These are phyloP conservation scores for Escarpia spicata DNA, from an alignment of 2,888 invertebrate genomes.

Conservation along the genomic window DNA sequence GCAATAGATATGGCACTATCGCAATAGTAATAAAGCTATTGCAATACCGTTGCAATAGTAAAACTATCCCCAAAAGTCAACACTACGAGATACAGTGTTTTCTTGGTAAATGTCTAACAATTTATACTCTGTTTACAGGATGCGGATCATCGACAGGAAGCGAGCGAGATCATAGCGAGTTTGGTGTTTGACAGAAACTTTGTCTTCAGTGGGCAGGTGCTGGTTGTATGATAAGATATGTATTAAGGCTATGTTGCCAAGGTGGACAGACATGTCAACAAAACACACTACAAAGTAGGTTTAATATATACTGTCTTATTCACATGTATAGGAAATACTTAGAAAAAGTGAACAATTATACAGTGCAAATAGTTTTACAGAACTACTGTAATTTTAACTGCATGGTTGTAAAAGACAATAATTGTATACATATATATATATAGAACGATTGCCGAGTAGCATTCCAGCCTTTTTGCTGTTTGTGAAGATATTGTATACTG, in stretches of 20 bases:
- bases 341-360: background rate
- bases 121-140: background rate
- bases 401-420: background rate
- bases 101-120: background rate
- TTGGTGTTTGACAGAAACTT: conserved; percentile 5
- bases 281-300: background rate
- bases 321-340: background rate
- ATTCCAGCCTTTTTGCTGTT: background rate
- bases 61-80: too few species aligned
- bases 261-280: background rate
- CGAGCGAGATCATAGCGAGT: background rate
- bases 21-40: background rate
- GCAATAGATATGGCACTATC: too few species aligned
- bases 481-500: background rate
- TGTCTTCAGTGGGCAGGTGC: background rate
- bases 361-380: background rate
- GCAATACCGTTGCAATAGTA: background rate
- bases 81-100: background rate
- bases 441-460: background rate
- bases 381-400: background rate
- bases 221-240: background rate
- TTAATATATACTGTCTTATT: background rate
- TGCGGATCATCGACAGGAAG: background rate
- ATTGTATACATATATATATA: background rate
- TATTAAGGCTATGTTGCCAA: background rate